Evolutionary conservation across 2,797 vertebrate genomes (phyloP).

Genomic region (Prunella strophiata): DNA sequence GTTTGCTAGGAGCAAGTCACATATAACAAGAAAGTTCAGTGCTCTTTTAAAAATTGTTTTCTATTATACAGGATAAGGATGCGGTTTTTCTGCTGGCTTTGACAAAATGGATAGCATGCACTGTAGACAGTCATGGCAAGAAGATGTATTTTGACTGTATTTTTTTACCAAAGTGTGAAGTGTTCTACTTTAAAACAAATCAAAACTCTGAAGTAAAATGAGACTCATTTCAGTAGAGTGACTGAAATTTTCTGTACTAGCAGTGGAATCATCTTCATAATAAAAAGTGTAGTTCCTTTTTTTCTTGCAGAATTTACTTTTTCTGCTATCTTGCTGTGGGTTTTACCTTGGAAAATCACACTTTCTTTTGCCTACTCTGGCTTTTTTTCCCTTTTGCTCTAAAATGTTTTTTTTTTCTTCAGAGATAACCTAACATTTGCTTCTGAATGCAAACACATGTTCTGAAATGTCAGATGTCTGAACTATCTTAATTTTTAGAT

Average conservation of each 20-base stretch:
- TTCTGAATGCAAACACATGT: background rate
- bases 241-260: background rate
- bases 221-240: background rate
- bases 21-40: background rate
- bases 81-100: background rate
- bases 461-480: background rate
- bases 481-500: background rate
- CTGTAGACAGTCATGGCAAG: background rate
- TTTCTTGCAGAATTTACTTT: background rate
- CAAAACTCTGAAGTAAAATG: background rate
- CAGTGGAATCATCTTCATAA: background rate
- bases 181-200: background rate
- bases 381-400: background rate
- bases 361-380: background rate
- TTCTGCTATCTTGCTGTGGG: background rate
- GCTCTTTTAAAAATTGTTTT: background rate
- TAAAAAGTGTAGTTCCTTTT: background rate
- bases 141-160: background rate
- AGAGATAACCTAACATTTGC: background rate
- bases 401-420: background rate
- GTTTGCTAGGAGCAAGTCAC: background rate
- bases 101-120: background rate
- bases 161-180: background rate
- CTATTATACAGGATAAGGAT: background rate
- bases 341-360: background rate